Conservation (phyloP, 2,797 vertebrate species). For the Borostomias antarcticus region DNA sequence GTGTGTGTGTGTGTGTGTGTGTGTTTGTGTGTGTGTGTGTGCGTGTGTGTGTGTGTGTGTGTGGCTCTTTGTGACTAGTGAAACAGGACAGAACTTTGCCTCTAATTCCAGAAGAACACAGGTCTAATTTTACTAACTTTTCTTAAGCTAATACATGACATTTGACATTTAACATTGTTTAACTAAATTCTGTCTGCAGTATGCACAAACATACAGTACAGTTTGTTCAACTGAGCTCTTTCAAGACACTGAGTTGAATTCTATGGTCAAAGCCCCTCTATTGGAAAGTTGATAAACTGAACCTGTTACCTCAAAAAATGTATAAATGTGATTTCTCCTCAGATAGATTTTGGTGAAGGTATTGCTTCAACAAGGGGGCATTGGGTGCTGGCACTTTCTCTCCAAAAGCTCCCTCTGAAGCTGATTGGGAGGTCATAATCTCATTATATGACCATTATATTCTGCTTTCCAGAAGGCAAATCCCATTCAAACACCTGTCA, state of each 20-base stretch:
- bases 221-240: no score
- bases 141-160: no score
- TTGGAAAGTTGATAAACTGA: no score
- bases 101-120: neutral
- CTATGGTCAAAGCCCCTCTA: neutral
- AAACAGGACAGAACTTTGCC: neutral
- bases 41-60: no score
- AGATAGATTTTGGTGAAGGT: neutral
- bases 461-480: neutral
- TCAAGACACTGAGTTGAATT: neutral
- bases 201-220: no score
- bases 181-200: neutral
- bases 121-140: no score
- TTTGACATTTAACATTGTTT: neutral
- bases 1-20: neutral
- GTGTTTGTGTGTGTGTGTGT: no score
- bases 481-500: neutral
- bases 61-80: no score
- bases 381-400: neutral
- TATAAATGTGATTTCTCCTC: neutral
- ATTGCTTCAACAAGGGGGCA: neutral
- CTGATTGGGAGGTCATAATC: constrained; percentile 6
- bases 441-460: neutral
- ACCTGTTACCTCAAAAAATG: neutral
- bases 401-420: neutral